Conservation (phyloP, 2,113 vertebrate genomes). For the Carassius carassius region DNA sequence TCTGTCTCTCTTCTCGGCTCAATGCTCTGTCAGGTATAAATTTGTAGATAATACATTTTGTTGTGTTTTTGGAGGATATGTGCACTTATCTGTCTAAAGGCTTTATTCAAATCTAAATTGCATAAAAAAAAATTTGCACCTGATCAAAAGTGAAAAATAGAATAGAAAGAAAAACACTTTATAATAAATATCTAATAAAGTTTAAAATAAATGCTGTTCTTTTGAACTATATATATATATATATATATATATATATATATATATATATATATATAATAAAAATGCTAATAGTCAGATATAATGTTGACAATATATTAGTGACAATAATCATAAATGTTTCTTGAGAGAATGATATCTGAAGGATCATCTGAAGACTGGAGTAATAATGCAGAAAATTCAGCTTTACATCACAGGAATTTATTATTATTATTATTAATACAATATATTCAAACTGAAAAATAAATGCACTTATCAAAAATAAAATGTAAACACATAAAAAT, state of each 20-base stretch:
- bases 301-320: no score
- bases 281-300: no score
- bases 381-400: background rate
- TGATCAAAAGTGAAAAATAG: no score
- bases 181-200: no score
- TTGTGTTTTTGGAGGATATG: background rate
- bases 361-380: background rate
- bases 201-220: no score
- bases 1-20: background rate
- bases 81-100: background rate
- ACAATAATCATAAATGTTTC: background rate
- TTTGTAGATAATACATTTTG: background rate
- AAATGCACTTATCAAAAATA: background rate
- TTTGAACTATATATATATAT: no score
- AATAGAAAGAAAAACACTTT: no score
- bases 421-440: background rate
- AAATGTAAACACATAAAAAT: no score
- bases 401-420: background rate
- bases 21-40: background rate
- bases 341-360: background rate
- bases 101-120: background rate
- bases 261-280: no score
- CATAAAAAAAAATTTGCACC: no score
- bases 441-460: background rate
- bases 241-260: no score